Base-by-base conservation (phyloP, 2,113 vertebrate species). In the Daboia siamensis region DNA sequence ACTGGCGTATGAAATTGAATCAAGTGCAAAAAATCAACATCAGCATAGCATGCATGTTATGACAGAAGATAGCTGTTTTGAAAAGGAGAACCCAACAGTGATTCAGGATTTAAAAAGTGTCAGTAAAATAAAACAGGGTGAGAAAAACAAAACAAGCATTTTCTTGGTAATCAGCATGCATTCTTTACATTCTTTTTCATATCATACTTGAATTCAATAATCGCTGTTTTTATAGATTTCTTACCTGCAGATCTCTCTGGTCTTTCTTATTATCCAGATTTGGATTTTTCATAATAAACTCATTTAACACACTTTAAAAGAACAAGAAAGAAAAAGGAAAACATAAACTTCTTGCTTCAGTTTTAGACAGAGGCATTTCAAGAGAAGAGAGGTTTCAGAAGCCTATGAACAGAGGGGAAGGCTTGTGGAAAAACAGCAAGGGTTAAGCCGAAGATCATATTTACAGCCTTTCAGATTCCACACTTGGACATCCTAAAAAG, bases 231-330 rank as follows among this genome's bases (percentile, higher is more conserved):
- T 90, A 12, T 15, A 2, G 84, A n/a, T 90, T 74, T 91, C 84
- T 97, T 96, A 99, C 99, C 98, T 99, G 99, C 90, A 99, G 98
- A 95, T 99, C 99, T 96, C 99, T 97, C 96, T 99, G 99, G 96
- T 99, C 99, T 95, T 99, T 99, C 97, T 99, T 99, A 96, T 98
- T 99, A 95, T 99, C 99, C 95, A 99, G 96, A 93, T 97, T 99
- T 86, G 99, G 99, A 93, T 99, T 99, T 98, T 99, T 99, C 97
- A 99, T 98, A 94, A 99, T 99, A 93, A 99, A 99, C 93, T 99
- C 99, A 96, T 99, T 99, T 87, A 99, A 97, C 97, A 99, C 98
- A 90, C 99, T 99, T 93, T 93, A 89, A 91, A 94, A 56, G 86
- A 69, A 91, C 92, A 33, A 95, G 0, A 54, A 74, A 23, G 15